Evolutionary conservation across 2,888 invertebrate species (phyloP), one percentile per base, ranked within the genome.

Genomic region (Epirrhoe tristata): DNA sequence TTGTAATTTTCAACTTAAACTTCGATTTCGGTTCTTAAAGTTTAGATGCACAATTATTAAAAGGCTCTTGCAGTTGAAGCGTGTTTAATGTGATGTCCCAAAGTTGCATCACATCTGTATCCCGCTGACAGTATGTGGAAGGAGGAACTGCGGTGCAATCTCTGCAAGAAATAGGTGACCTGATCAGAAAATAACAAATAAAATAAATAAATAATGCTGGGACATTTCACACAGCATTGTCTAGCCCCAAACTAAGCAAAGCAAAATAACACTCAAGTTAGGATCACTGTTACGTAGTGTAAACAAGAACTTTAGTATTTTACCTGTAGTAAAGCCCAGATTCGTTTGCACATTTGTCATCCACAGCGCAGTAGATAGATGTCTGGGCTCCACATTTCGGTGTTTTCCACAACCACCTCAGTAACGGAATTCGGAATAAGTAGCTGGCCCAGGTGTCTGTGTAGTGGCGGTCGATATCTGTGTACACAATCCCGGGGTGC

Each of bases 301-400:
- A 3, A 24, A 24, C 24, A 1, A 24, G 24, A 24, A 24, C 24
- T 24, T 24, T 24, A 24, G 24, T 24, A 24, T 70, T 72, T 77
- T 69, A 90, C 91, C 79, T 81, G 76, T 91, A 91, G 77, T 88
- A 90, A 6, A 89, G 75, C 39, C 94, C 94, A 17, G 92, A 90
- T 81, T 94, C 90, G 5, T 87, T 80, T 0, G 81, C 91, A 62
- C 91, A 91, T 58, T 94, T 87, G 67, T 95, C 94, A 65, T 95
- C 94, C 1, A 95, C 86, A 0, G 95, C 93, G 77, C 95, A 96
- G 79, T 96, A 92, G 60, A 96, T 88, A 0, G 94, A 93, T 0
- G 96, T 96, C 85, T 96, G 96, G 0, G 96, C 96, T 24, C 96
- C 96, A 77, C 94, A 93, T 69, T 88, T 86, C 0, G 94, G 90